A percentile compares a stretch with the other conserved stretches of the same genome.
phyloP scores from a whole-genome alignment of 2,113 vertebrate species.

The Anarhynchus alexandrinus region DNA sequence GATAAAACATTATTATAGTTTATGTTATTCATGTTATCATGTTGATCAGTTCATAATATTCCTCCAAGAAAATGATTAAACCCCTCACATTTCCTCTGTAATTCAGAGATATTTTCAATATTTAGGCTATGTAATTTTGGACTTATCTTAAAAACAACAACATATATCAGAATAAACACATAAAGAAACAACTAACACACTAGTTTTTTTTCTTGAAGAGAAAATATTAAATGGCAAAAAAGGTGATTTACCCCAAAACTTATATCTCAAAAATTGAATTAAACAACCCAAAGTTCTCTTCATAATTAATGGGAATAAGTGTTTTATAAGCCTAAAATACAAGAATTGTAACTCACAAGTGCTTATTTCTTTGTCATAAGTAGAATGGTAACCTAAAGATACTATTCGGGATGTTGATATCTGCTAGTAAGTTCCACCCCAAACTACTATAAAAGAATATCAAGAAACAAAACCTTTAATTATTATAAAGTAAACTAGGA shows the following conservation, averaged over 20 bases:
- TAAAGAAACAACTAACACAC: not conserved
- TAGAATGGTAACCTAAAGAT: not conserved
- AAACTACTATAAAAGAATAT: not conserved
- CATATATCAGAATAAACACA: not conserved
- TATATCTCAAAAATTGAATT: not conserved
- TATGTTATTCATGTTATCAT: not conserved
- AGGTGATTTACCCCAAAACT: fast-evolving
- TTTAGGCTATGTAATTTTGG: not conserved
- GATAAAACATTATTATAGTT: not conserved
- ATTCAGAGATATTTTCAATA: not conserved
- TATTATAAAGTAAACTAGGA: not conserved
- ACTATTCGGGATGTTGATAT: not conserved
- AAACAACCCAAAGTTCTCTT: fast-evolving
- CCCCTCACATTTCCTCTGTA: not conserved
- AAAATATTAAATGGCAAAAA: not conserved
- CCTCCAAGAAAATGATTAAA: not conserved
- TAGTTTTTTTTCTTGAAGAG: not conserved
- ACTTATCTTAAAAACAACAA: not conserved
- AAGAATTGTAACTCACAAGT: not conserved
- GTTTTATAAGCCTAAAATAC: not conserved
- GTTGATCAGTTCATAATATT: not conserved
- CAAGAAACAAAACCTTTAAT: not conserved
- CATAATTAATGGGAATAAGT: not conserved
- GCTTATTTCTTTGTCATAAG: not conserved
- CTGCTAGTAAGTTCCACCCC: not conserved